Base-by-base conservation (phyloP, 2,797 vertebrate genomes). In the Telmatherina bonti region DNA sequence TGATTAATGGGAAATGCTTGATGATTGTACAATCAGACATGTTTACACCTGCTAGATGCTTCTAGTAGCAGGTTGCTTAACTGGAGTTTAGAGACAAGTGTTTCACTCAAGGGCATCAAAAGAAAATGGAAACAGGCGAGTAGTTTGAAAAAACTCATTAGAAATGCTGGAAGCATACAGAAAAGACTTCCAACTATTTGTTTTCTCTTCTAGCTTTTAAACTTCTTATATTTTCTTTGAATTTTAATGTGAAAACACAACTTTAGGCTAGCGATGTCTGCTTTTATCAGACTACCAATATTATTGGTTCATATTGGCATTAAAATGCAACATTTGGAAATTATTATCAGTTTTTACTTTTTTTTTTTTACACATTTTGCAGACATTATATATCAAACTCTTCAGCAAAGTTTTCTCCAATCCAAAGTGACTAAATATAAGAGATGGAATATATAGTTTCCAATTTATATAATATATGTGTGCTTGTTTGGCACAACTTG, bases 61-160 rank as follows among this genome's bases (percentile, higher is more conserved):
- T 65, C 71, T 66, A 62, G 82, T 66, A 67, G 76, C 66, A 66
- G 70, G 65, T 49, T 36, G 70, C 67, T 83, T 65, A 62, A 75
- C 56, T 64, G 76, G 54, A 83, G 57, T 72, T 66, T 35, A 52
- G 57, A 66, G 69, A 41, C 68, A 74, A 77, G 67, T 75, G 70
- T 52, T 62, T 72, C 13, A 72, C 59, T 72, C 73, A 51, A 43
- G 57, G 49, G 59, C 38, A 41, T 54, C 29, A 15, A 62, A 31
- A 13, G 9, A 55, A 30, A 8, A 55, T 20, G 18, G 16, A 15
- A 1, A 27, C 52, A 16, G 20, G 26, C 2, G 26, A 27, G 27
- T 54, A 16, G 52, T 7, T 7, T 3, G 18, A 15, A n/a, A 20
- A 15, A 20, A 30, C 18, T 20, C 9, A n/a, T 22, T n/a, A 2